Percentiles rank a stretch among this genome's conserved stretches.
These are phyloP conservation scores for Darevskia nairensis DNA, from an alignment of 2,797 vertebrate species.

Conservation along the genomic window DNA sequence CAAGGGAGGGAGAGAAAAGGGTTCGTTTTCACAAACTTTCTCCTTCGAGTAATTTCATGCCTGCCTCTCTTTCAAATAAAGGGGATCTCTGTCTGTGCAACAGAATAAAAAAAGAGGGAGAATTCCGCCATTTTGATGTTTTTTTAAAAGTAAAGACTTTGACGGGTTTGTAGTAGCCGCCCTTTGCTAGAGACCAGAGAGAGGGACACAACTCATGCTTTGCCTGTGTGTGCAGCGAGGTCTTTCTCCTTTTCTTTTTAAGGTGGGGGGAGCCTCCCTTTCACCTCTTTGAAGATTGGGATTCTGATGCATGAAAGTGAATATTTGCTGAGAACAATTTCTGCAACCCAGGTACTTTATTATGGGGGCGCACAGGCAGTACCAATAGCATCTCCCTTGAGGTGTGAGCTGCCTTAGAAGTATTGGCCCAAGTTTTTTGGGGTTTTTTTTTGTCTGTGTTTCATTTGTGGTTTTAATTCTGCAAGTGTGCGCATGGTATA, in stretches of 20 bases:
- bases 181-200: not conserved
- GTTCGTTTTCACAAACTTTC: conserved; percentile 66
- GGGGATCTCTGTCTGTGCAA: conserved; percentile 25
- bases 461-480: not conserved
- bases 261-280: not conserved
- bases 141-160: conserved; percentile 52
- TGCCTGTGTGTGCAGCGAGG: not conserved
- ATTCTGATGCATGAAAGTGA: not conserved
- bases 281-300: not conserved
- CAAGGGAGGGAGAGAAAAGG: not conserved
- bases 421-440: conserved; percentile 1
- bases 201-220: not conserved
- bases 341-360: not conserved
- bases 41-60: conserved; percentile 2
- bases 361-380: not conserved
- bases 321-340: conserved; percentile 1
- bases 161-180: conserved; percentile 1
- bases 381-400: not conserved
- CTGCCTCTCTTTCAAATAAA: not conserved
- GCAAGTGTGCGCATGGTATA: not conserved
- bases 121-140: conserved; percentile 75
- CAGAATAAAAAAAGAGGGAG: conserved; percentile 41
- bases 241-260: not conserved
- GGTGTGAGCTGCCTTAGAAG: conserved; percentile 1
- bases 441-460: not conserved